These are phyloP conservation scores for Armadillidium nasatum DNA, from an alignment of 1,140 invertebrate species.

Conservation along the genomic window DNA sequence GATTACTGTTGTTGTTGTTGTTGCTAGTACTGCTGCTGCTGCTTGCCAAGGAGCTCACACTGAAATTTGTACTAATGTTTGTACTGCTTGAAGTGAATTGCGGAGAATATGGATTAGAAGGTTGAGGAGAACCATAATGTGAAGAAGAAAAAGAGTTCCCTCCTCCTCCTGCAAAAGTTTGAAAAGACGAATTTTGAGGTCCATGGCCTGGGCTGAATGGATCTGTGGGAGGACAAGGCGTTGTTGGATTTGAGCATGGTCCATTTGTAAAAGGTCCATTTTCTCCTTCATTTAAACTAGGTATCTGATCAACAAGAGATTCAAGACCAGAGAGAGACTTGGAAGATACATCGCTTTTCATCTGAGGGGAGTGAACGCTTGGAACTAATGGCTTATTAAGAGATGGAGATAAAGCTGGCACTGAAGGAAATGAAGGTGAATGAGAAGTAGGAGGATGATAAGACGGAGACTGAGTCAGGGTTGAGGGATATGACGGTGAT, in stretches of 20 bases:
- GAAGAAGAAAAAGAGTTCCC: conserved; percentile 30
- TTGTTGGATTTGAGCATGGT: conserved; percentile 37
- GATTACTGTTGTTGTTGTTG: no score
- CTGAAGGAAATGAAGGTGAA: conserved; percentile 16
- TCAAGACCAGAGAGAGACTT: conserved; percentile 83
- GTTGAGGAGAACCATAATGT: conserved; percentile 44
- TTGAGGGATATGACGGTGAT: conserved; percentile 17
- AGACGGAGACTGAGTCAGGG: conserved; percentile 26
- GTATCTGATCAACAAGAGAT: conserved; percentile 84
- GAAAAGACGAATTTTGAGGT: conserved; percentile 33
- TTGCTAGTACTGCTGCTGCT: conserved; percentile 42
- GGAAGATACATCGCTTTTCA: conserved; percentile 63
- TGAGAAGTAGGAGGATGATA: conserved; percentile 16
- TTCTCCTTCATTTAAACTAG: conserved; percentile 70
- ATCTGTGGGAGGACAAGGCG: conserved; percentile 36
- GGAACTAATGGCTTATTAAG: conserved; percentile 32
- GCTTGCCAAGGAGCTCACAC: conserved; percentile 51
- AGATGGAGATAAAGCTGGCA: conserved; percentile 31
- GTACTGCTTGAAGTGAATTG: conserved; percentile 45
- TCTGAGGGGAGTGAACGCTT: conserved; percentile 31
- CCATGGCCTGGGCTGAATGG: conserved; percentile 35
- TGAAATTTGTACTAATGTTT: conserved; percentile 50
- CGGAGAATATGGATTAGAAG: conserved; percentile 44
- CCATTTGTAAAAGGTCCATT: conserved; percentile 41
- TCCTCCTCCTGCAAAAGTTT: conserved; percentile 31